Evolutionary conservation across 2,797 vertebrate genomes (phyloP), one percentile per base, ranked within the genome.

Genomic region (Echiichthys vipera): DNA sequence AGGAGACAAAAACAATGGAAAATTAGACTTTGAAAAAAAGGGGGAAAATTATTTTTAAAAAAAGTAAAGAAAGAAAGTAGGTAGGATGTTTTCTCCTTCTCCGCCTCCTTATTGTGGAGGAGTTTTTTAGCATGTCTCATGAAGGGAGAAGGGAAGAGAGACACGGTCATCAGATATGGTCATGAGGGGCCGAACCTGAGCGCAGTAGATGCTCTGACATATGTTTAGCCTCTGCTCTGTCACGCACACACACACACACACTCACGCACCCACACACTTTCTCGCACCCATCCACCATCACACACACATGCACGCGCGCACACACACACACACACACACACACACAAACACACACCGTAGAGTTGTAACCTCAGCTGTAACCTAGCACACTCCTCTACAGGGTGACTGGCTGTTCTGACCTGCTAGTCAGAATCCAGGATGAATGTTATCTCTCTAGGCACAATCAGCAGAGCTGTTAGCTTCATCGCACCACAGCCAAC

Each of bases 371-470:
- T 88, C 84, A 89, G 88, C 89, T 90, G 87, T 90, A 83, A 85
- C 84, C 86, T 86, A 83, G 83, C 87, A 83, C 88, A 84, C 87
- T 77, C 83, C 78, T 86, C 65, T 65, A 43, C 57, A 42, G 71
- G 72, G 67, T 71, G 63, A 80, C 77, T 72, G 86, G 87, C 81
- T 86, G 79, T 75, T 91, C 77, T 84, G 89, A 81, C 80, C 83
- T 69, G 84, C 79, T 65, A 11, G 86, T 89, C 89, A 84, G 85
- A 78, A 77, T 79, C 81, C 88, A 78, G 87, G 88, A 88, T 90
- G 88, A 92, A 92, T 88, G 87, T 91, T 91, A 85, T 91, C 88
- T 92, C 84, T 91, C 78, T 84, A 81, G 88, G 87, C 89, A 87
- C 90, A 90, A 92, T 81, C 88, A 90, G 89, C 86, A 77, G 85